phyloP scores from a whole-genome alignment of 2,113 vertebrate genomes.

The Hemiscyllium ocellatum region DNA sequence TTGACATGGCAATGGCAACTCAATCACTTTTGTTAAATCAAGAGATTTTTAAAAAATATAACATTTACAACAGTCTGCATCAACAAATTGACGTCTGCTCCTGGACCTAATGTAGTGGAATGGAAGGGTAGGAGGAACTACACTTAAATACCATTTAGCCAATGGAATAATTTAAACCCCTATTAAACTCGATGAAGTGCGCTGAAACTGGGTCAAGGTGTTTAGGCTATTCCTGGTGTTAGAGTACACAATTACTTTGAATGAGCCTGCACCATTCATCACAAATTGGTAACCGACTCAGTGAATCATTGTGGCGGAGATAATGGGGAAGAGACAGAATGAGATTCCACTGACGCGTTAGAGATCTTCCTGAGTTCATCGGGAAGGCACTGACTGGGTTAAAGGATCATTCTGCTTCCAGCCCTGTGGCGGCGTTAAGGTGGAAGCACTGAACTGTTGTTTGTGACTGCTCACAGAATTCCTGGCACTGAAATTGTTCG shows the following conservation, averaged over 20 bases:
- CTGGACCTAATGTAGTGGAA: background rate
- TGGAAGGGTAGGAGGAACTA: background rate
- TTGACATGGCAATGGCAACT: background rate
- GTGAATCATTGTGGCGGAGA: background rate
- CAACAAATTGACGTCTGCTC: background rate
- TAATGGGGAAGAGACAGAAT: background rate
- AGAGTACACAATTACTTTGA: constrained; percentile 2
- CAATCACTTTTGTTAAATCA: background rate
- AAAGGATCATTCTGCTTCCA: background rate
- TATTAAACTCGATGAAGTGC: background rate
- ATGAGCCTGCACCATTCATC: background rate
- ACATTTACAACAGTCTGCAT: background rate
- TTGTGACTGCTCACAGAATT: background rate
- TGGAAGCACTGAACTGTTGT: no score
- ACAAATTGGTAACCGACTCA: background rate
- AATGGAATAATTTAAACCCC: constrained; percentile 10
- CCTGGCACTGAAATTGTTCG: background rate
- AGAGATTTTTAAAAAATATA: background rate
- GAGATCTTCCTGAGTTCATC: background rate
- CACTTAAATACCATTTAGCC: background rate
- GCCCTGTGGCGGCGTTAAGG: no score
- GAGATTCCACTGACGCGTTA: background rate
- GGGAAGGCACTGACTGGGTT: background rate
- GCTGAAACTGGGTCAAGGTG: background rate
- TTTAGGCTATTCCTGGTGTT: background rate